These are phyloP conservation scores for Silurus lanzhouensis DNA, from an alignment of 2,797 vertebrate species.

Conservation along the genomic window DNA sequence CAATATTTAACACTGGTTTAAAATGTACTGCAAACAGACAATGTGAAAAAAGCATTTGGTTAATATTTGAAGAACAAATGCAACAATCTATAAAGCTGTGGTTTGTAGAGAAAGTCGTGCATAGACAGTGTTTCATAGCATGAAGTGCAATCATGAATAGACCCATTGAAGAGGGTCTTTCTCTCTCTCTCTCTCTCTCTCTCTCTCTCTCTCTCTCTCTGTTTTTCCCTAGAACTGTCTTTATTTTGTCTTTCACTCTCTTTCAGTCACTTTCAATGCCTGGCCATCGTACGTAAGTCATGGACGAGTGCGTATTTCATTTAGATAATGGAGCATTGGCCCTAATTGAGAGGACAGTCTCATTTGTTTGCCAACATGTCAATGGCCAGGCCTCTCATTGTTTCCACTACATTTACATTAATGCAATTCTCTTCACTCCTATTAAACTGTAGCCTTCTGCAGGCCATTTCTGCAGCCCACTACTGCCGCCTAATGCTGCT, in stretches of 20 bases:
- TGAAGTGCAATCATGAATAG: not conserved
- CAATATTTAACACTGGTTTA: not conserved
- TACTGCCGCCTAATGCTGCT: conserved; percentile 62
- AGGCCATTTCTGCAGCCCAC: conserved; percentile 54
- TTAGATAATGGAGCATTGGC: conserved; percentile 67
- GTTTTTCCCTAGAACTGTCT: not conserved
- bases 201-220: not conserved
- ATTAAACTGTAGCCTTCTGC: conserved; percentile 60
- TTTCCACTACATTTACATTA: conserved; percentile 70
- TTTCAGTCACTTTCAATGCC: conserved; percentile 44
- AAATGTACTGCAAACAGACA: not conserved
- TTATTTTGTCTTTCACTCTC: conserved; percentile 28
- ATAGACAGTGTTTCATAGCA: not conserved
- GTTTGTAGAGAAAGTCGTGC: not conserved
- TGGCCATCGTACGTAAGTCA: conserved; percentile 54
- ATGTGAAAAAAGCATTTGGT: not conserved
- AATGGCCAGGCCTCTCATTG: conserved; percentile 64
- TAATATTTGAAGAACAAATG: not conserved
- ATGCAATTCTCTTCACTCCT: conserved; percentile 65
- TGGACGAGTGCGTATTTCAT: conserved; percentile 62
- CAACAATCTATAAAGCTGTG: not conserved
- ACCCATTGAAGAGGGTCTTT: not conserved
- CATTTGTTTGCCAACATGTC: conserved; percentile 68
- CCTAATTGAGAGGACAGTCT: conserved; percentile 65
- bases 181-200: conserved; percentile 18